Evolutionary conservation across 2,797 vertebrate species (phyloP).

Genomic region (Pangasius djambal): DNA sequence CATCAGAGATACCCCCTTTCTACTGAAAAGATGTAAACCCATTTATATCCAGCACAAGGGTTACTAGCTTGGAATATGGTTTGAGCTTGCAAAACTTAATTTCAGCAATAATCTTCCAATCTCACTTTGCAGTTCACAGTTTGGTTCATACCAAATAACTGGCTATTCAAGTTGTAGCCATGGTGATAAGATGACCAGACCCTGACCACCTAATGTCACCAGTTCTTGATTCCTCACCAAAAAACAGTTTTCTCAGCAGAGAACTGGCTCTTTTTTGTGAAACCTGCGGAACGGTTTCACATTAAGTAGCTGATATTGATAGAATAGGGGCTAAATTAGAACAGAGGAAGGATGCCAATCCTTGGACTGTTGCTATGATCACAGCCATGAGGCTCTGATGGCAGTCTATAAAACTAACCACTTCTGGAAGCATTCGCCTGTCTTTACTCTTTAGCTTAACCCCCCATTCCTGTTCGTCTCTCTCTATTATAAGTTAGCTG

Average conservation of each 20-base stretch:
- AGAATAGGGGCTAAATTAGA: neutral
- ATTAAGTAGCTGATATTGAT: neutral
- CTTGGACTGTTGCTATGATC: neutral
- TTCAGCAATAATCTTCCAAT: neutral
- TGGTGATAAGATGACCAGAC: neutral
- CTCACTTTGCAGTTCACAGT: neutral
- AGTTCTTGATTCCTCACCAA: neutral
- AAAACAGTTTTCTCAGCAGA: neutral
- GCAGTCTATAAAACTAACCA: constrained; percentile 24
- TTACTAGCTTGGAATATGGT: neutral
- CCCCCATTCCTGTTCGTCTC: constrained; percentile 18
- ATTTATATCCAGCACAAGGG: neutral
- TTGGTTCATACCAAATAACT: neutral
- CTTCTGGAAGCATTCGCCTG: constrained; percentile 28
- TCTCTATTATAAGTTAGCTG: constrained; percentile 41
- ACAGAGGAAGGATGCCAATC: neutral
- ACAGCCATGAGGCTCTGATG: neutral
- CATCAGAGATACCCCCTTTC: neutral
- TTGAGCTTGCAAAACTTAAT: neutral
- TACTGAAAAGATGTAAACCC: neutral
- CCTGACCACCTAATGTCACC: neutral
- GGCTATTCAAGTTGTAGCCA: neutral
- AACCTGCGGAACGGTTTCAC: neutral
- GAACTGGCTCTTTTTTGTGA: neutral
- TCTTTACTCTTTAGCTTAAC: constrained; percentile 19